Percentiles rank a stretch among this genome's conserved stretches.
Conservation (phyloP, 2,113 vertebrate species). For the Plecotus auritus region DNA sequence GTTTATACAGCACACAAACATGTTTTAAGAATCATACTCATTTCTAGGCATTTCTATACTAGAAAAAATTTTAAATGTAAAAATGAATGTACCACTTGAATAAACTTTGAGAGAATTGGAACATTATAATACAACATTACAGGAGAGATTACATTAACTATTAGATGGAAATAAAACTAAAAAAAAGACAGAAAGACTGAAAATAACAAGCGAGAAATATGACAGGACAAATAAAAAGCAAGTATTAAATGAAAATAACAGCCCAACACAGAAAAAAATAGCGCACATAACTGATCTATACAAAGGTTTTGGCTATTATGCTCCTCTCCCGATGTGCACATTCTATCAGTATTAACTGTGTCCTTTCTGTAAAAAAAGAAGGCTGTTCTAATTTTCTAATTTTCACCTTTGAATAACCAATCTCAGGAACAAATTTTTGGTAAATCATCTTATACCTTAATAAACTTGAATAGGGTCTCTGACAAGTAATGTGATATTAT, state of each 20-base stretch:
- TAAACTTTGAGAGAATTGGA: not conserved
- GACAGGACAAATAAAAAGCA: not conserved
- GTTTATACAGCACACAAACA: not conserved
- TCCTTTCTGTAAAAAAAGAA: not conserved
- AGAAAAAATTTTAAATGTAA: not conserved
- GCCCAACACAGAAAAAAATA: not conserved
- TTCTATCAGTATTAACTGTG: not conserved
- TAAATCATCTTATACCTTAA: conserved; percentile 1
- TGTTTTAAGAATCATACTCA: not conserved
- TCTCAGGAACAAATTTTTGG: not conserved
- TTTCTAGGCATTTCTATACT: not conserved
- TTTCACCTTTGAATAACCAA: conserved; percentile 1
- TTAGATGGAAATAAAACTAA: not conserved
- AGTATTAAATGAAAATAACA: not conserved
- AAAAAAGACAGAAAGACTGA: not conserved
- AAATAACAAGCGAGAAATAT: not conserved
- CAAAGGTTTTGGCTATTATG: not conserved
- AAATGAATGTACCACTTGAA: not conserved
- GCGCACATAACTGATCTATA: not conserved
- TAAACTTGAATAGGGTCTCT: not conserved
- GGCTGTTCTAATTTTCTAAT: not conserved
- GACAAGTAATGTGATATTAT: not conserved
- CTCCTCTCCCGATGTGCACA: not conserved
- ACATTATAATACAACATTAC: not conserved
- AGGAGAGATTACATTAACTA: not conserved